Evolutionary conservation across 1,140 invertebrate genomes (phyloP).

Genomic region (Protaetia brevitarsis): DNA sequence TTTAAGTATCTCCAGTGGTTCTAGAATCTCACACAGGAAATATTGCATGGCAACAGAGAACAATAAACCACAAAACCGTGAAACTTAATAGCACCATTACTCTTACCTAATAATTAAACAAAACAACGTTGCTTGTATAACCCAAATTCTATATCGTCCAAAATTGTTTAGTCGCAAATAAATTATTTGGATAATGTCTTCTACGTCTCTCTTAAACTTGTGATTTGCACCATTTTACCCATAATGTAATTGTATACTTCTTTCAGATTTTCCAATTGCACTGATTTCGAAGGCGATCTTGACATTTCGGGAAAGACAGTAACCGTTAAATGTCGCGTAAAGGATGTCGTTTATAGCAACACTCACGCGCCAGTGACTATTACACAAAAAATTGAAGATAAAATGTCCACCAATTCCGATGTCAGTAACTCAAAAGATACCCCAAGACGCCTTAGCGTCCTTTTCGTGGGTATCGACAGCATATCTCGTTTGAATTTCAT

Average conservation of each 20-base stretch:
- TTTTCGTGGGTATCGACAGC: slow-evolving; percentile 78
- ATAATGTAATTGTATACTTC: not conserved
- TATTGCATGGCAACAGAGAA: no score
- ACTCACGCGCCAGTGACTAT: slow-evolving; percentile 49
- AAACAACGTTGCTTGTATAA: no score
- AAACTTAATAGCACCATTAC: no score
- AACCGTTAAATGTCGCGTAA: slow-evolving; percentile 11
- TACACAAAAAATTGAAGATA: slow-evolving; percentile 31
- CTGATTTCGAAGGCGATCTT: not conserved
- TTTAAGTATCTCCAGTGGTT: no score
- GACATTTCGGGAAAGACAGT: not conserved
- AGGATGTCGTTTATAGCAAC: slow-evolving; percentile 50
- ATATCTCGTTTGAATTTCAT: slow-evolving; percentile 75
- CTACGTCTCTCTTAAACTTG: no score
- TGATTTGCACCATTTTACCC: not conserved
- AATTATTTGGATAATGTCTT: no score
- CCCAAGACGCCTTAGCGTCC: slow-evolving; percentile 54
- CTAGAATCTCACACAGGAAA: no score
- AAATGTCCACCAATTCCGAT: slow-evolving; percentile 27
- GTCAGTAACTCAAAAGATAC: not conserved
- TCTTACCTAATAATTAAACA: no score
- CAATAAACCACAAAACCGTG: no score
- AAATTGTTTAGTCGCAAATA: no score
- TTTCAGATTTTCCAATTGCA: slow-evolving; percentile 1
- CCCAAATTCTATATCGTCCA: no score